Conservation (phyloP, 2,888 invertebrate species). For the Calameuta idolon region DNA sequence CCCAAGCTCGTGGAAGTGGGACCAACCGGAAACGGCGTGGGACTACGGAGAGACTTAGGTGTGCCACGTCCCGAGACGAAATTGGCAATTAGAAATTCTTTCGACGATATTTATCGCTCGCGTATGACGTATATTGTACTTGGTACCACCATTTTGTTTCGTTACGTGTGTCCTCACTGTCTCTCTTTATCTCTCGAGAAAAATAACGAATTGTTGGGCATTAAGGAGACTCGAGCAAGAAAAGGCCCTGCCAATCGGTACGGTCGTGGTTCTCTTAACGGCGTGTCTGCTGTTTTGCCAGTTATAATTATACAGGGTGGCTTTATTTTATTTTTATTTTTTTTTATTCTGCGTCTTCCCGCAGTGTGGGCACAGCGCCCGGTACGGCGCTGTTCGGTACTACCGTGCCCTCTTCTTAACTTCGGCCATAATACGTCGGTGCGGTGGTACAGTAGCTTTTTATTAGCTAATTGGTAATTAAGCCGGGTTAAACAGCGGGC, state of each 20-base stretch:
- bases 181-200: conserved; percentile 22
- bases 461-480: conserved; percentile 65
- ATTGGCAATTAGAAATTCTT: neutral
- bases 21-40: conserved; percentile 51
- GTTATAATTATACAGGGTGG: conserved; percentile 60
- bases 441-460: conserved; percentile 52
- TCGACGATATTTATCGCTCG: neutral
- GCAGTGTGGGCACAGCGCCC: conserved; percentile 42
- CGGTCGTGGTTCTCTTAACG: conserved; percentile 38
- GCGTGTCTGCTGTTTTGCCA: conserved; percentile 57
- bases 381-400: conserved; percentile 5
- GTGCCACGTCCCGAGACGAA: neutral
- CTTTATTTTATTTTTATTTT: conserved; percentile 34
- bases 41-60: conserved; percentile 20
- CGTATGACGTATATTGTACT: neutral
- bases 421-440: conserved; percentile 46
- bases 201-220: conserved; percentile 21
- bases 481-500: conserved; percentile 60
- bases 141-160: neutral
- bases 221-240: conserved; percentile 32
- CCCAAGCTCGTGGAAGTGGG: conserved; percentile 28
- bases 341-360: conserved; percentile 38
- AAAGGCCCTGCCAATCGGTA: conserved; percentile 20
- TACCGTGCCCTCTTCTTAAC: conserved; percentile 27
- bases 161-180: conserved; percentile 13